Conservation (phyloP, 2,888 invertebrate genomes). For the Myopa tessellatipennis region DNA sequence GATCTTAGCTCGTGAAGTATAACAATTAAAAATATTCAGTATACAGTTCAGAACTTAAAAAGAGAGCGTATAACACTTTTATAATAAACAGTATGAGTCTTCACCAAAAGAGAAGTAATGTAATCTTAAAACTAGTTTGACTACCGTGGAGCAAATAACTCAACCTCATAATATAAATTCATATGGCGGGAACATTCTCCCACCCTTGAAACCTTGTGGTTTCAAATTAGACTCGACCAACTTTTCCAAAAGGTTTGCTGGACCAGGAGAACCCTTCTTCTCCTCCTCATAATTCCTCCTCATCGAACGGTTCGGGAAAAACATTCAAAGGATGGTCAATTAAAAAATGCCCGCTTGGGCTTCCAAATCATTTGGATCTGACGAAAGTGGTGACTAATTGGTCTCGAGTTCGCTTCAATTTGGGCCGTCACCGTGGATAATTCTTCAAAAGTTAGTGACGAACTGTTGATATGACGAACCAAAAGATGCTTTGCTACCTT, state of each 20-base stretch:
- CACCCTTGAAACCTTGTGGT: not conserved
- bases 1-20: no score
- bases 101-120: no score
- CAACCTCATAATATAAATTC: no score
- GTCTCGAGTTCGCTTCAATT: no score
- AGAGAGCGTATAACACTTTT: no score
- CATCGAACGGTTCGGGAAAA: constrained; percentile 8
- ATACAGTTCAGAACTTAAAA: no score
- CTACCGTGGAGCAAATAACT: no score
- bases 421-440: not conserved
- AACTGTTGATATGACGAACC: constrained; percentile 11
- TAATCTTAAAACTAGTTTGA: no score
- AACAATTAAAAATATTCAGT: no score
- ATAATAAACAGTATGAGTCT: no score
- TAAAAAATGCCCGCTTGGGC: constrained; percentile 36
- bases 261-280: not conserved
- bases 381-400: not conserved
- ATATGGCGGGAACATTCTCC: not conserved
- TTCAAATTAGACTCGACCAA: not conserved
- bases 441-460: constrained; percentile 19
- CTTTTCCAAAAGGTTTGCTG: not conserved
- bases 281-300: constrained; percentile 14
- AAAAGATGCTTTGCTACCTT: not conserved
- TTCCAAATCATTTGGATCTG: constrained; percentile 33
- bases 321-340: constrained; percentile 35